phyloP scores from a whole-genome alignment of 2,113 vertebrate species.

The Pachypanchax playfairii region DNA sequence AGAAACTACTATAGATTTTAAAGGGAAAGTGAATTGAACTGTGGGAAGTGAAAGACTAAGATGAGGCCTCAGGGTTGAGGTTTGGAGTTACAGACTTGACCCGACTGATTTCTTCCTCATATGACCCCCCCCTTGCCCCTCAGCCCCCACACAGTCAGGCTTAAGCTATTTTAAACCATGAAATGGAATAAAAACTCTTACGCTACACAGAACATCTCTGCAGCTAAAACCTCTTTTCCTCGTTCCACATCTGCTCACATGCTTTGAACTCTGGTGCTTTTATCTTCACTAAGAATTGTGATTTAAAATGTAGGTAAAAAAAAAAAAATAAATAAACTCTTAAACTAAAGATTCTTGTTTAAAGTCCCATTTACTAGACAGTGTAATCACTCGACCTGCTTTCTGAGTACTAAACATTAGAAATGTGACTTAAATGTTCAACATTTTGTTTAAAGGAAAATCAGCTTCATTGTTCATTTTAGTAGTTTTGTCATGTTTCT shows the following conservation, averaged over 20 bases:
- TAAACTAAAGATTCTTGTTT: not conserved
- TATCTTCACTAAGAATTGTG: not conserved
- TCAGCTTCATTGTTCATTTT: not conserved
- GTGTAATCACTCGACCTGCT: not conserved
- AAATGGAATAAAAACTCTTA: constrained; percentile 48
- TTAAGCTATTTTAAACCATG: constrained; percentile 53
- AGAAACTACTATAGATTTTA: constrained; percentile 3
- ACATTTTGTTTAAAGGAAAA: not conserved
- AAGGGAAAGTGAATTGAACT: constrained; percentile 30
- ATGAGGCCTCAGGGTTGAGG: constrained; percentile 28
- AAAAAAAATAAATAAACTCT: not conserved
- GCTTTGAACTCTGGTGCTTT: constrained; percentile 16
- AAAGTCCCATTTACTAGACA: not conserved
- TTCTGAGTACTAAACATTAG: not conserved
- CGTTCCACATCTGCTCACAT: constrained; percentile 8
- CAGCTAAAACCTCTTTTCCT: constrained; percentile 19
- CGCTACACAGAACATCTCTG: constrained; percentile 33
- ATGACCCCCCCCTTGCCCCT: constrained; percentile 23
- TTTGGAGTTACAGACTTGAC: constrained; percentile 40
- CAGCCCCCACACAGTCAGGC: constrained; percentile 9
- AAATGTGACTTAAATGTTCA: not conserved
- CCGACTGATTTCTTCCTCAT: constrained; percentile 55
- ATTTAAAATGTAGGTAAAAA: not conserved
- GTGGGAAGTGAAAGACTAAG: constrained; percentile 27
- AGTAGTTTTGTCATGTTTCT: not conserved